These are phyloP conservation scores for Andricus curvator DNA, from an alignment of 2,888 invertebrate genomes.

Conservation along the genomic window DNA sequence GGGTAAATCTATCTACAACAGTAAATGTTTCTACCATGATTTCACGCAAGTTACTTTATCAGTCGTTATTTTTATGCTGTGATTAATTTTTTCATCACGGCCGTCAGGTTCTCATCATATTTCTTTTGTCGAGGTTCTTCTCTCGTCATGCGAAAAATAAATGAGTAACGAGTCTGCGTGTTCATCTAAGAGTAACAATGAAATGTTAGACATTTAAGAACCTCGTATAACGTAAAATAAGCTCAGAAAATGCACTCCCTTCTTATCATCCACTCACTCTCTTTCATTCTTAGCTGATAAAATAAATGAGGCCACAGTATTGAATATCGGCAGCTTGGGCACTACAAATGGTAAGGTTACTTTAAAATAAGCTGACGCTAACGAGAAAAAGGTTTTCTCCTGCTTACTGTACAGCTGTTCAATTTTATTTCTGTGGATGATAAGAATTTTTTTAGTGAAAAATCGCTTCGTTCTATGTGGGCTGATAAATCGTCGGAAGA, in stretches of 20 bases:
- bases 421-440: neutral
- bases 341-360: neutral
- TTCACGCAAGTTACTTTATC: neutral
- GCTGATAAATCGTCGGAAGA: neutral
- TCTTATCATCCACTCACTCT: neutral
- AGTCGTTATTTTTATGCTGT: neutral
- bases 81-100: neutral
- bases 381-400: neutral
- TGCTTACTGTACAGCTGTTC: neutral
- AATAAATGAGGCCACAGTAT: neutral
- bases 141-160: neutral
- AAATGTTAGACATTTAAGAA: neutral
- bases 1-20: no score
- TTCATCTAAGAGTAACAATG: neutral
- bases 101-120: neutral
- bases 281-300: neutral
- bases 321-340: neutral
- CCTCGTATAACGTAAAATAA: neutral
- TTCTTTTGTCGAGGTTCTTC: neutral
- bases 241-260: neutral
- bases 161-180: neutral
- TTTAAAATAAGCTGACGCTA: neutral
- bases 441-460: neutral
- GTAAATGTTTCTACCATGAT: no score
- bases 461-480: neutral